Base-by-base conservation (phyloP, 2,888 invertebrate genomes). In the Ectemnius cavifrons region DNA sequence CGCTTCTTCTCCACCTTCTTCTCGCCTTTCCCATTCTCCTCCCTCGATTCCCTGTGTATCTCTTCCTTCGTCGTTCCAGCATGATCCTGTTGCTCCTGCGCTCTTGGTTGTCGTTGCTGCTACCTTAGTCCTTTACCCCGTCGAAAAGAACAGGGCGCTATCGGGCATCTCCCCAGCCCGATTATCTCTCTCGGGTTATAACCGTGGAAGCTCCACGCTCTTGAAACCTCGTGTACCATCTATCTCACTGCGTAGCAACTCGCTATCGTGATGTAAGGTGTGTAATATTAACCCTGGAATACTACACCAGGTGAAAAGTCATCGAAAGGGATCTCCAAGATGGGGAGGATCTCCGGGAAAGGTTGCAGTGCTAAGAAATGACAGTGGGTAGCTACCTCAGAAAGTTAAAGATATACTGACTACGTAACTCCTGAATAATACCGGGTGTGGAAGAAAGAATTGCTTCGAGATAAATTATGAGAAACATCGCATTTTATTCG, bases 61-160 rank as follows among this genome's bases (percentile, higher is more conserved):
- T 59, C 23, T 47, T 58, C 5, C 46, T n/a, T 58, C 37, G 47
- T n/a, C 45, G 52, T 59, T 64, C 37, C 37, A 37, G 8, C 52
- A 18, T 47, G 28, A 63, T 56, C 16, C 71, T 27, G 56, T 47
- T 37, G 23, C 47, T 56, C 62, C 62, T 65, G 27, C 49, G 63
- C 64, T 65, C 56, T 63, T 79, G 71, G 59, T 49, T 71, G 63
- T 72, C 56, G 45, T 11, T 37, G 64, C 66, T 47, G 72, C 49
- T 67, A 68, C 18, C 66, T 59, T 60, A 63, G 58, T 68, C 69
- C 28, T 58, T 57, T 58, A 71, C 59, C 67, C 67, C 79, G 65
- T 52, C 66, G 79, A 78, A 83, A 77, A 74, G 77, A 63, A 75
- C 59, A 56, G 63, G 71, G 70, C 71, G 70, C 75, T 80, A 77